Conservation (phyloP, 2,888 invertebrate genomes). For the Drosophila pegasa region DNA sequence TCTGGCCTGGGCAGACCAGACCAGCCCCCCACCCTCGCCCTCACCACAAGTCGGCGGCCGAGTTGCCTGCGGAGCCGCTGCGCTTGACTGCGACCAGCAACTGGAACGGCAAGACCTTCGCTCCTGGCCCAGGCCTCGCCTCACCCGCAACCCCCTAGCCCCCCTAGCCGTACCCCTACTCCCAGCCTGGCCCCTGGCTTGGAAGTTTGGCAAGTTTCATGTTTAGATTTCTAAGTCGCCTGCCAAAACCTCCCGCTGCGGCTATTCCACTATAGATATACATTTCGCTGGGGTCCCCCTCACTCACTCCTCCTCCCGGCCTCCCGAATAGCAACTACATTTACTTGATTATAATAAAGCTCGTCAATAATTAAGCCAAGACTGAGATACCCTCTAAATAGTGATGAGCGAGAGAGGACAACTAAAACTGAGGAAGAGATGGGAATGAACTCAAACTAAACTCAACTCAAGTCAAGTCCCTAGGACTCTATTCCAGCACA, state of each 20-base stretch:
- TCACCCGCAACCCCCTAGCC: background rate
- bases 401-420: background rate
- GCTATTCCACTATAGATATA: constrained; percentile 82
- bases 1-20: background rate
- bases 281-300: constrained; percentile 4
- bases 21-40: background rate
- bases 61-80: constrained; percentile 39
- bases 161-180: background rate
- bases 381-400: background rate
- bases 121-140: constrained; percentile 30
- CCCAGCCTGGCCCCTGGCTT: background rate
- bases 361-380: background rate
- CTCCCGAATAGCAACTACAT: background rate
- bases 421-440: background rate
- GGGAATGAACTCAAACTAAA: no score
- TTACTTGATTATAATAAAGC: constrained; percentile 1
- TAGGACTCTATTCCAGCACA: no score
- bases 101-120: constrained; percentile 14
- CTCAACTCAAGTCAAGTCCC: no score
- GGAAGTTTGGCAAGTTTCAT: constrained; percentile 61
- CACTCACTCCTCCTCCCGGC: no score
- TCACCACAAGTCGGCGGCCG: constrained; percentile 44
- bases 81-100: constrained; percentile 44
- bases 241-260: constrained; percentile 51
- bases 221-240: constrained; percentile 75